phyloP scores from a whole-genome alignment of 2,888 invertebrate genomes.

The Allolobophora icterica region DNA sequence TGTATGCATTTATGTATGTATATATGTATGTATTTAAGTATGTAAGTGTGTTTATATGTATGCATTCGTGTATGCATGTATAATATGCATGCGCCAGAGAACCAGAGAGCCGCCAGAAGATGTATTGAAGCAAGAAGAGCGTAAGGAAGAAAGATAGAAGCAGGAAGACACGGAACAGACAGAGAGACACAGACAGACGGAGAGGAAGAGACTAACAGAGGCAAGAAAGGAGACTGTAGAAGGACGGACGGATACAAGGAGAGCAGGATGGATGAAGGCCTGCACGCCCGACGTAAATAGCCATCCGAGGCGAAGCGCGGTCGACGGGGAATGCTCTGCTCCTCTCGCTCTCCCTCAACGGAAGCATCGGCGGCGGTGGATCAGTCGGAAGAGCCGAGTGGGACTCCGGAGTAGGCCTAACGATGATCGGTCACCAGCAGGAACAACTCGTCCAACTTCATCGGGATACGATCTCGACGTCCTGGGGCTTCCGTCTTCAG shows the following conservation, averaged over 20 bases:
- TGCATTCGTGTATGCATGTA: no score
- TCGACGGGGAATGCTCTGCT: neutral
- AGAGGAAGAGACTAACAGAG: neutral
- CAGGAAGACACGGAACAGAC: neutral
- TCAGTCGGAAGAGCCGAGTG: neutral
- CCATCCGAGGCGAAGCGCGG: neutral
- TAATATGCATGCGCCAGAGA: no score
- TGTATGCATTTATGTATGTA: neutral
- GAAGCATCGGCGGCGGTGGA: neutral
- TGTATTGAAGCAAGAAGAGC: neutral
- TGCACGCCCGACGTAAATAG: neutral
- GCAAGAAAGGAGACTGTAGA: neutral
- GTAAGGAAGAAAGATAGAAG: neutral
- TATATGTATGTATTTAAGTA: neutral
- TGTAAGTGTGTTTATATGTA: constrained; percentile 5
- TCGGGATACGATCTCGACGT: constrained; percentile 24
- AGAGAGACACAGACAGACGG: neutral
- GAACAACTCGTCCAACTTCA: constrained; percentile 30
- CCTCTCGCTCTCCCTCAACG: neutral
- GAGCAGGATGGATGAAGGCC: neutral
- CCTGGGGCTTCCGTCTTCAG: constrained; percentile 41
- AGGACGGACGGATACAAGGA: neutral
- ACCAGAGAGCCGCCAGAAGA: no score
- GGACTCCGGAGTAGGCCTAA: neutral
- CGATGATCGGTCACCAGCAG: neutral